These are phyloP conservation scores for Okapia johnstoni DNA, from an alignment of 2,113 vertebrate genomes.

Conservation along the genomic window DNA sequence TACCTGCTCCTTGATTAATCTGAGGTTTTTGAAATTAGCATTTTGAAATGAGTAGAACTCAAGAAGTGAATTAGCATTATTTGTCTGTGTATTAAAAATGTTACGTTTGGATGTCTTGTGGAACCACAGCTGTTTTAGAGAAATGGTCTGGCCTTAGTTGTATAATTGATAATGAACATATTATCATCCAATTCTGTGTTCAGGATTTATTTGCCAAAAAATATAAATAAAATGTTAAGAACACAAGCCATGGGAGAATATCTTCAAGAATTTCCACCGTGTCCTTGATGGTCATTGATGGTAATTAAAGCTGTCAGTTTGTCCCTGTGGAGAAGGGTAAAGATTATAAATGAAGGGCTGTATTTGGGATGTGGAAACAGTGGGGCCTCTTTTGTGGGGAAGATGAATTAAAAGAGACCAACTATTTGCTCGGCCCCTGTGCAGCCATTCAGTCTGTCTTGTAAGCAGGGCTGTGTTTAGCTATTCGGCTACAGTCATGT, in stretches of 20 bases:
- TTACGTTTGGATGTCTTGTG: background rate
- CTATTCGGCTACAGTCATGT: background rate
- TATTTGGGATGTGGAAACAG: constrained; percentile 35
- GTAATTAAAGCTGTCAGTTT: constrained; percentile 60
- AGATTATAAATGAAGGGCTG: constrained; percentile 54
- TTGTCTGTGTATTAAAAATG: constrained; percentile 60
- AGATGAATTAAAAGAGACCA: constrained; percentile 28
- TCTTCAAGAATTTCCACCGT: constrained; percentile 44
- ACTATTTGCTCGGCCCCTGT: background rate
- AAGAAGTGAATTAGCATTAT: constrained; percentile 69
- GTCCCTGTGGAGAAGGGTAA: constrained; percentile 51
- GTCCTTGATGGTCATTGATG: constrained; percentile 61
- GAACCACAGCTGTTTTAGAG: background rate
- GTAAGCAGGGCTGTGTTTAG: background rate
- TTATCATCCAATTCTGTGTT: constrained; percentile 52
- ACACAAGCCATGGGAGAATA: constrained; percentile 43
- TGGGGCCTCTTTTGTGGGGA: constrained; percentile 25
- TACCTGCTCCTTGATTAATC: constrained; percentile 71
- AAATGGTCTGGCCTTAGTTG: constrained; percentile 20
- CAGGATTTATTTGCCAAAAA: constrained; percentile 54
- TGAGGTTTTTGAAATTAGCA: constrained; percentile 73
- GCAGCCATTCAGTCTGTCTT: background rate
- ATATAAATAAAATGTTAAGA: constrained; percentile 55
- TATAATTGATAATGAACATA: constrained; percentile 17
- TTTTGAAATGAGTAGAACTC: constrained; percentile 71